Evolutionary conservation across 2,888 invertebrate species (phyloP), one percentile per base, ranked within the genome.

Genomic region (Metellina segmentata): DNA sequence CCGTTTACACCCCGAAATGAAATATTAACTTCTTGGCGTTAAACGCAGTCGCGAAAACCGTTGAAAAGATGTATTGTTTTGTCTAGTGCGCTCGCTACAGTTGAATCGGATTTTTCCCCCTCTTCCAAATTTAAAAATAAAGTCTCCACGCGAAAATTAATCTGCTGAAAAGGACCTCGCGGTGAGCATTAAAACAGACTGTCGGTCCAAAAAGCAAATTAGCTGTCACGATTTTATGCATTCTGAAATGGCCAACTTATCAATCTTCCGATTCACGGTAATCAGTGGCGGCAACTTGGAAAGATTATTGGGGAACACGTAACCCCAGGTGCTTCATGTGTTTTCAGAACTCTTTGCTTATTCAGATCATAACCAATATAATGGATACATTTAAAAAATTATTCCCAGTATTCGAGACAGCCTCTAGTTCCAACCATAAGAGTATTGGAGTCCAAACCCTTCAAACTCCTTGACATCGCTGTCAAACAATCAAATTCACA

Each of bases 11-110:
- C 75, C 69, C 79, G 74, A 70, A 86, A 75, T 90, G 90, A 90
- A 85, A 85, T 75, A 90, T 90, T 90, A 85, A 85, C 90, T 90
- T 81, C 69, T 74, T 79, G 81, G 90, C 81, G 85, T 78, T 90
- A 90, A 90, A 90, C 81, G 85, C 61, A 81, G 90, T 90, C 85
- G 72, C 49, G 85, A 75, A 85, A 81, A 69, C 53, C 70, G 90
- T 75, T 90, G 90, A 90, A 90, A 90, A 90, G 90, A 90, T 75
- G 85, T 79, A 90, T 90, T 90, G 90, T 90, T 90, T 85, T 79
- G 72, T 6, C 52, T 75, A 19, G 34, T 70, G 61, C 71, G 72
- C 72, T 79, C 61, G 51, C 71, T 69, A 52, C 61, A 8, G 75
- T 74, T 52, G 52, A 61, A 61, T 61, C 16, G 61, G 61, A 11